These are phyloP conservation scores for Molossus alvarezi DNA, from an alignment of 2,797 vertebrate species.

Conservation along the genomic window DNA sequence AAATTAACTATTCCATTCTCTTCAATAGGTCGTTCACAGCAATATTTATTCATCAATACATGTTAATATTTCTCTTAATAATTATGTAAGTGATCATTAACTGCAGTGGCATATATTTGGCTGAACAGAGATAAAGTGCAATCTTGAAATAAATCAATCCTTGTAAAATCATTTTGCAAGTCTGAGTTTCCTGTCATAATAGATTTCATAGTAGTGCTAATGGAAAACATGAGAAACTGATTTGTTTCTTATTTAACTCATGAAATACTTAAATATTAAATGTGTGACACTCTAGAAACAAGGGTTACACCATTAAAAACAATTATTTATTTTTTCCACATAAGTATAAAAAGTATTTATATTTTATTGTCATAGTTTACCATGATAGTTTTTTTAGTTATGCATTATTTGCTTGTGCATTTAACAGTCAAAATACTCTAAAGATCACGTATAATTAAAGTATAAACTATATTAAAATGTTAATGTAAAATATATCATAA, in stretches of 20 bases:
- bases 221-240: constrained; percentile 26
- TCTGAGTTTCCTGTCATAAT: constrained; percentile 65
- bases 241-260: constrained; percentile 55
- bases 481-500: constrained; percentile 77
- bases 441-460: constrained; percentile 50
- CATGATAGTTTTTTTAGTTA: constrained; percentile 71
- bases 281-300: constrained; percentile 27
- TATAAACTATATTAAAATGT: constrained; percentile 49
- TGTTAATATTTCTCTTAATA: constrained; percentile 38
- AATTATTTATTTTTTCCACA: constrained; percentile 58
- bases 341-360: constrained; percentile 56
- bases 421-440: constrained; percentile 58
- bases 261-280: constrained; percentile 55
- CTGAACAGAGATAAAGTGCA: not conserved
- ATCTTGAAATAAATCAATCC: not conserved
- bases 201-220: constrained; percentile 44
- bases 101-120: not conserved
- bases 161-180: constrained; percentile 63
- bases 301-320: not conserved
- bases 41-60: not conserved
- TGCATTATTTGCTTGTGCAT: constrained; percentile 68
- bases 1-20: constrained; percentile 15
- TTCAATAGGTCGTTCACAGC: not conserved
- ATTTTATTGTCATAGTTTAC: constrained; percentile 67
- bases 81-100: constrained; percentile 14